Base-by-base conservation (phyloP, 2,797 vertebrate species). In the Onychomys leucogaster region DNA sequence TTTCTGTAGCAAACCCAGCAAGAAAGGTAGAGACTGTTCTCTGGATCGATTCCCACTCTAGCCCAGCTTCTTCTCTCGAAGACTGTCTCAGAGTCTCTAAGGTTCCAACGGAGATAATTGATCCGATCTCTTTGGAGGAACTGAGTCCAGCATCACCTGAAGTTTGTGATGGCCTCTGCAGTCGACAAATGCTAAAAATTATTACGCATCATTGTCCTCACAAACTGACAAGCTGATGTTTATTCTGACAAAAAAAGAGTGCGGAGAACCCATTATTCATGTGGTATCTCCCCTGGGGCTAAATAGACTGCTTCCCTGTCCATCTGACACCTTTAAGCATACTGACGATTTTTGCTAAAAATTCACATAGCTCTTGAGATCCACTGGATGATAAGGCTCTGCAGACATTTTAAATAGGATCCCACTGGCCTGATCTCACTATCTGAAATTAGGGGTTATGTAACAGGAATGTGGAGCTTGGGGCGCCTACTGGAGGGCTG, bases 171-270 rank as follows among this genome's bases (percentile, higher is more conserved):
- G 71, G 32, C 92, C 49, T 91, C 59, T 82, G 61, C 6, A 8
- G 67, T 21, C 41, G 83, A 88, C 34, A 78, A 92, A 89, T 61
- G 43, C 81, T 81, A 59, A 78, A 63, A 43, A 88, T 94, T 86
- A 59, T 76, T 90, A 81, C 73, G 17, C 55, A 9, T 84, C 78
- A 37, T 76, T 61, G 34, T 83, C 89, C 86, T 96, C 69, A 91
- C 63, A 92, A 81, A 76, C 86, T 71, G 83, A 95, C 86, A 93
- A 91, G 65, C 78, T 29, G 65, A 94, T 94, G 75, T 89, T 88
- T 92, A 90, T 0, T 0, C 63, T 92, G 86, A 95, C 52, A 86
- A 83, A 88, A 84, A 88, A 84, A 59, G 82, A 65, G 25, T 12
- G 19, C 43, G n/a, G 57, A 86, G 91, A 93, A 71, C n/a, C 85